Base-by-base conservation (phyloP, 2,113 vertebrate species). In the Aphelocoma coerulescens region DNA sequence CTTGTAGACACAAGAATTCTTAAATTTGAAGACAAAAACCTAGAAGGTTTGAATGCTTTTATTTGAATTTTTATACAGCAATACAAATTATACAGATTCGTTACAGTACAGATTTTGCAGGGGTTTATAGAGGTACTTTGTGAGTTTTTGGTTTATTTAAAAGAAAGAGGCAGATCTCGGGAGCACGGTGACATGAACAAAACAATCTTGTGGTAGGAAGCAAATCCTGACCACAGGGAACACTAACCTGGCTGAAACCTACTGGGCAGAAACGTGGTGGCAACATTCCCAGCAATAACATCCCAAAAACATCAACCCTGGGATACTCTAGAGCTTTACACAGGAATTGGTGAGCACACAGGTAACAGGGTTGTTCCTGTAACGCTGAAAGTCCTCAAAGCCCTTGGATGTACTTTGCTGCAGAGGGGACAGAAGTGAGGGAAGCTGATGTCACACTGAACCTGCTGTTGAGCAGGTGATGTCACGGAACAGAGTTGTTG, bases 141-240 rank as follows among this genome's bases (percentile, higher is more conserved):
- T 95, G 86, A 91, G 78, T 97, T 93, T 97, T 95, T 87, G 87
- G 93, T 96, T 96, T 83, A 51, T 90, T 95, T 44, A 73, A 77
- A 89, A 92, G 68, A 77, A 95, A 85, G 84, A 90, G 77, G 96
- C 86, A 52, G 85, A 89, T 95, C 76, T 87, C 4, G 44, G 94
- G 93, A 88, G 92, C 91, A 79, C 7, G 49, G 81, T 69, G 85
- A 93, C 86, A 44, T 3, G n/a, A 94, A 96, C 69, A 51, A 24
- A 81, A 89, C 63, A 58, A 51, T 65, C 88, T 82, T 37, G 46
- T 8, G 49, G 89, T 7, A 77, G 89, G 88, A 94, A 74, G 80
- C 55, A 61, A 77, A 85, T 68, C 86, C 93, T 91, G 66, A 18
- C 95, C n/a, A 3, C 11, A 33, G 59, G 59, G 72, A 73, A 59